Evolutionary conservation across 2,888 invertebrate genomes (phyloP).

Genomic region (Bhutanitis thaidina): DNA sequence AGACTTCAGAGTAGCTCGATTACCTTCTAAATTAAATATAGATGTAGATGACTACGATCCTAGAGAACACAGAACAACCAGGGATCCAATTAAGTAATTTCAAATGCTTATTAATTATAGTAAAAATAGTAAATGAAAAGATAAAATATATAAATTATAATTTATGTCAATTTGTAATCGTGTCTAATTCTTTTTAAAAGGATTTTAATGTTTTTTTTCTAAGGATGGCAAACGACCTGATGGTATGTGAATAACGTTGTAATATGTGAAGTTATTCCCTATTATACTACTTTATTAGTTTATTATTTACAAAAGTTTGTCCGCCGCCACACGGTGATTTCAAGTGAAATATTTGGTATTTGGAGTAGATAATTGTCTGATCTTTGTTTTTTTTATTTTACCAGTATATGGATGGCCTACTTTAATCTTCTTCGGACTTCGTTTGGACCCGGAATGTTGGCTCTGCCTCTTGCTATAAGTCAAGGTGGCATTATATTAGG

Average conservation of each 20-base stretch:
- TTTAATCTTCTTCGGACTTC: slow-evolving; percentile 46
- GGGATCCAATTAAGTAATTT: not conserved
- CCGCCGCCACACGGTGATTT: too few species aligned
- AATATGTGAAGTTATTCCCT: too few species aligned
- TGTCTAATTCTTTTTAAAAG: too few species aligned
- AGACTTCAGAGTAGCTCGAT: not conserved
- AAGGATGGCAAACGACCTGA: too few species aligned
- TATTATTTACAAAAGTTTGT: too few species aligned
- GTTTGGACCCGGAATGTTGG: slow-evolving; percentile 51
- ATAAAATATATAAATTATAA: not conserved
- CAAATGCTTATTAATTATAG: not conserved
- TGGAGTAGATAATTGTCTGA: too few species aligned
- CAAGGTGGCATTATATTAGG: slow-evolving; percentile 50
- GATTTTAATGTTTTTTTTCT: too few species aligned
- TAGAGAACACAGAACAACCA: not conserved
- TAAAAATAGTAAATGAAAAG: not conserved
- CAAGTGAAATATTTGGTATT: too few species aligned
- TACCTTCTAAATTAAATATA: not conserved
- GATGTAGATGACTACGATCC: not conserved
- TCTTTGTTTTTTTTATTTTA: not conserved
- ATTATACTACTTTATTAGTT: too few species aligned
- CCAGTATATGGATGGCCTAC: slow-evolving; percentile 33
- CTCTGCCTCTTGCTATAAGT: slow-evolving; percentile 51
- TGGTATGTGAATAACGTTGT: too few species aligned
- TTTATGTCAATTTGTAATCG: not conserved